phyloP scores from a whole-genome alignment of 2,797 vertebrate genomes.

The Pseudotriccus pelzelni region DNA sequence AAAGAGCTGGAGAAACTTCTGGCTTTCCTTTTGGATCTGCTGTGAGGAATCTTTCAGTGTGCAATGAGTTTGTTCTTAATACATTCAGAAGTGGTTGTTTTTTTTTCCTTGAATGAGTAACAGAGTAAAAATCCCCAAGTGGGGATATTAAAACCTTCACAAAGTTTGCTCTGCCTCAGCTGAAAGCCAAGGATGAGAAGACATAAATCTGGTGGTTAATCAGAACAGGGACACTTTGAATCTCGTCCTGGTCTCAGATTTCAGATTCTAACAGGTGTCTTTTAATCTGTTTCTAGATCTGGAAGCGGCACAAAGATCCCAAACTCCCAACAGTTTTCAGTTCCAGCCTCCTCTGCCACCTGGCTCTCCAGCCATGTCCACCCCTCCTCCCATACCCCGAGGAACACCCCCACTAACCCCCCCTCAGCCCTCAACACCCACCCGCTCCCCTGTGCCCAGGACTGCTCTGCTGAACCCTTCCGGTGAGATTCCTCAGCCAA shows the following conservation, averaged over 20 bases:
- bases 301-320: conserved; percentile 57
- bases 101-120: not conserved
- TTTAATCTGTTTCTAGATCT: conserved; percentile 57
- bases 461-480: conserved; percentile 80
- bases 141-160: not conserved
- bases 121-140: not conserved
- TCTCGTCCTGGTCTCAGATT: not conserved
- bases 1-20: not conserved
- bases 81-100: not conserved
- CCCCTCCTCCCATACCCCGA: conserved; percentile 85
- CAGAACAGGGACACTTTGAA: not conserved
- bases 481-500: conserved; percentile 66
- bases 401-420: conserved; percentile 84
- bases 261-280: not conserved
- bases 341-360: conserved; percentile 90
- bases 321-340: conserved; percentile 73
- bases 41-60: not conserved
- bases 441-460: conserved; percentile 83
- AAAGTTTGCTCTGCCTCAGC: not conserved
- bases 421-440: conserved; percentile 69
- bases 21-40: not conserved
- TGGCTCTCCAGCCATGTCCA: conserved; percentile 78
- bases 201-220: not conserved
- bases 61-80: not conserved
- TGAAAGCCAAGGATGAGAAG: not conserved